phyloP scores from a whole-genome alignment of 1,140 invertebrate species.

The Plutomurus gul region DNA sequence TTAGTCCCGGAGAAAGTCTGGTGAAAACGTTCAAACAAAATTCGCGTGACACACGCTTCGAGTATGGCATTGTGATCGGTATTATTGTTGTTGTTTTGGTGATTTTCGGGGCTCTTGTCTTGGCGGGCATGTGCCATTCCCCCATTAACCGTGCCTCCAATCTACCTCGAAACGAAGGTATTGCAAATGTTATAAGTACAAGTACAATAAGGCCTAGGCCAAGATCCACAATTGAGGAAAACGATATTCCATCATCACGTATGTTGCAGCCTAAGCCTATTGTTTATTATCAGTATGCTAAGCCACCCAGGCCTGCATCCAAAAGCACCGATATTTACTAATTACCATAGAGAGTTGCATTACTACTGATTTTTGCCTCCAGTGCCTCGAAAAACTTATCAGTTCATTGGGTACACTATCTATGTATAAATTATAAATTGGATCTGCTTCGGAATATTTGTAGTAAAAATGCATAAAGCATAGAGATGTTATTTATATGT shows the following conservation, averaged over 20 bases:
- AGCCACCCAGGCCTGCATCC: background rate
- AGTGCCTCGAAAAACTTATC: too few species aligned
- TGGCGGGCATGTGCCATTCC: constrained; percentile 4
- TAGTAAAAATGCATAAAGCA: too few species aligned
- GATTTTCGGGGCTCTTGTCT: constrained; percentile 25
- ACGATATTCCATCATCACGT: background rate
- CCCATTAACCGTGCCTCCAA: constrained; percentile 38
- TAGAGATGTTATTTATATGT: too few species aligned
- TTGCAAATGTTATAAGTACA: background rate
- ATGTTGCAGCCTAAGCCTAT: background rate
- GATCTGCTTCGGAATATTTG: too few species aligned
- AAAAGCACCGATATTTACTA: background rate
- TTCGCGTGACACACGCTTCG: background rate
- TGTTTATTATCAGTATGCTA: background rate
- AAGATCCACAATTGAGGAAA: background rate
- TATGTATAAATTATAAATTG: too few species aligned
- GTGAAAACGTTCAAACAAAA: constrained; percentile 31
- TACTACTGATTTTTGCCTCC: too few species aligned
- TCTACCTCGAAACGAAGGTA: background rate
- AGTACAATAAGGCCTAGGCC: background rate
- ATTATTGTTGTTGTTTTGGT: constrained; percentile 35
- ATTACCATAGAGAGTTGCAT: background rate
- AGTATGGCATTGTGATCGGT: constrained; percentile 31
- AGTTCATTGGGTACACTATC: too few species aligned
- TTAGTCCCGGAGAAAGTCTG: background rate